Conservation (phyloP, 2,797 vertebrate genomes). For the Nyctalus aviator region DNA sequence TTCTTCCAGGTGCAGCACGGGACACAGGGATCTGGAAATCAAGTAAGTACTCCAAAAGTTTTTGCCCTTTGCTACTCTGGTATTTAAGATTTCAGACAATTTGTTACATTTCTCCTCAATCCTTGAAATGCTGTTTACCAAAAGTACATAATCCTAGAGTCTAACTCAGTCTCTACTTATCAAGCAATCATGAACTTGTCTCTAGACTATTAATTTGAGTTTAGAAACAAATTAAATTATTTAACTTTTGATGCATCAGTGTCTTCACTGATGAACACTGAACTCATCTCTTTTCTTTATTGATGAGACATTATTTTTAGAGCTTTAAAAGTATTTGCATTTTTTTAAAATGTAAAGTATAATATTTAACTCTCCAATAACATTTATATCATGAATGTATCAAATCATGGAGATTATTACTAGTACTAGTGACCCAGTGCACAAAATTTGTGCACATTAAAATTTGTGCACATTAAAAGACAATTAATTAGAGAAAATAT, state of each 20-base stretch:
- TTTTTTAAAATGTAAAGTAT: not conserved
- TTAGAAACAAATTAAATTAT: slow-evolving; percentile 55
- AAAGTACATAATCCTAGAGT: not conserved
- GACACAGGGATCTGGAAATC: not conserved
- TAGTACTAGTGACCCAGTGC: too few relatives aligned
- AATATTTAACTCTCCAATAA: not conserved
- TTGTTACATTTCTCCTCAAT: slow-evolving; percentile 24
- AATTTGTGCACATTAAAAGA: too few relatives aligned
- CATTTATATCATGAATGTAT: not conserved
- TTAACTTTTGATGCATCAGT: slow-evolving; percentile 31
- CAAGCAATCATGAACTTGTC: slow-evolving; percentile 35
- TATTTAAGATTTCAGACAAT: slow-evolving; percentile 58
- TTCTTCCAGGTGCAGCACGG: not conserved
- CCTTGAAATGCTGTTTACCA: slow-evolving; percentile 51
- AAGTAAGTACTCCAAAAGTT: slow-evolving; percentile 25
- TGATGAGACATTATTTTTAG: not conserved
- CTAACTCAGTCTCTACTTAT: slow-evolving; percentile 42
- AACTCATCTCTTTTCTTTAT: not conserved
- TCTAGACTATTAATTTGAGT: slow-evolving; percentile 19
- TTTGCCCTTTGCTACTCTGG: slow-evolving; percentile 36
- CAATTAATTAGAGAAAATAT: too few relatives aligned
- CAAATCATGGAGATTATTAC: not conserved
- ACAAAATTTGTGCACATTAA: too few relatives aligned
- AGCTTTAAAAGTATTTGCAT: not conserved
- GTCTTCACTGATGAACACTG: not conserved